Evolutionary conservation across 2,113 vertebrate genomes (phyloP).

Genomic region (Microtus oregoni): DNA sequence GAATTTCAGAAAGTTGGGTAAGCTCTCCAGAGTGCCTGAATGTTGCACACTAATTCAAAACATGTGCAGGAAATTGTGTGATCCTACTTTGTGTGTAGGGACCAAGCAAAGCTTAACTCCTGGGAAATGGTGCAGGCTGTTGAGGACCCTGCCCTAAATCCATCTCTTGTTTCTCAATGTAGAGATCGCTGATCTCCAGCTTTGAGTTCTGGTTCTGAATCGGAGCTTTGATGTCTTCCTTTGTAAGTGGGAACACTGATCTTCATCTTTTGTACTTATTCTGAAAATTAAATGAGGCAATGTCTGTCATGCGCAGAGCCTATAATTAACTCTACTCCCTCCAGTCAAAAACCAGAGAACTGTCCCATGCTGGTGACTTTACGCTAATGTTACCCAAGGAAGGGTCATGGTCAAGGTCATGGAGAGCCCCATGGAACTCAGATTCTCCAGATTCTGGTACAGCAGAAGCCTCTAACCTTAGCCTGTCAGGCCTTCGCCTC

Average conservation of each 20-base stretch:
- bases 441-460: not conserved
- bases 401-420: not conserved
- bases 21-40: not conserved
- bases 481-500: not conserved
- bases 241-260: not conserved
- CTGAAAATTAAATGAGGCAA: not conserved
- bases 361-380: not conserved
- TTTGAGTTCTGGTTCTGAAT: not conserved
- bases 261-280: not conserved
- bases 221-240: not conserved
- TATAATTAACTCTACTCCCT: not conserved
- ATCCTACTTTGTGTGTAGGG: accelerated
- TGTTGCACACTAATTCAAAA: not conserved
- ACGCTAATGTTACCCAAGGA: not conserved
- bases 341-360: not conserved
- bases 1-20: not conserved
- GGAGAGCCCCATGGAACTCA: not conserved
- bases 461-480: not conserved
- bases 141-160: not conserved
- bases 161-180: not conserved
- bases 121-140: not conserved
- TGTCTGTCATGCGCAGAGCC: too few relatives aligned
- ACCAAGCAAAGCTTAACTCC: not conserved
- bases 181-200: not conserved
- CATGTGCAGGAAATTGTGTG: not conserved